Evolutionary conservation across 2,888 invertebrate genomes (phyloP).

Genomic region (Encarsia formosa): DNA sequence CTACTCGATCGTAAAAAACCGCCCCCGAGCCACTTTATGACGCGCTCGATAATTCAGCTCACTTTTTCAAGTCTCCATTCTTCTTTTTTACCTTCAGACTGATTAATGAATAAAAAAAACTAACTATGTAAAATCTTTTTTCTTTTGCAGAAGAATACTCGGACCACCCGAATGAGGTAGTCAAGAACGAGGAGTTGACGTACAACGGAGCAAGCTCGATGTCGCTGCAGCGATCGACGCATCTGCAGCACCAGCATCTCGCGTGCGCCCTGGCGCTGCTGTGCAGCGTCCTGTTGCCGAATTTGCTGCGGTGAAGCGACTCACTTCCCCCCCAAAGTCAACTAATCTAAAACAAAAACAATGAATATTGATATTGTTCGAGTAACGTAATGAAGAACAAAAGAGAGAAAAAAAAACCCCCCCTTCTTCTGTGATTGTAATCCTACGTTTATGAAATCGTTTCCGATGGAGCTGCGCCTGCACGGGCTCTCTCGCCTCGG

Average conservation of each 20-base stretch:
- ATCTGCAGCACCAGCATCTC: conserved; percentile 27
- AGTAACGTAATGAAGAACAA: conserved; percentile 1
- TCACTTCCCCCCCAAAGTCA: conserved; percentile 16
- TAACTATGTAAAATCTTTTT: conserved; percentile 23
- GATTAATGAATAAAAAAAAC: conserved; percentile 1
- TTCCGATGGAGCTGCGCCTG: conserved; percentile 18
- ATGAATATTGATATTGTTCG: no score
- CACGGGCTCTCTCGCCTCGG: conserved; percentile 1
- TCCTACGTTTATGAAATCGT: conserved; percentile 45
- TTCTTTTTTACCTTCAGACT: no score
- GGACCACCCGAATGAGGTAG: conserved; percentile 86
- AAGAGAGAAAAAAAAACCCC: conserved; percentile 29
- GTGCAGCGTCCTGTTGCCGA: conserved; percentile 40
- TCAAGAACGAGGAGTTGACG: conserved; percentile 88
- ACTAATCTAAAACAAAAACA: conserved; percentile 1
- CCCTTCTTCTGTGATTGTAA: conserved; percentile 51
- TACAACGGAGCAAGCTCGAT: conserved; percentile 56
- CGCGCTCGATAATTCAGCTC: no score
- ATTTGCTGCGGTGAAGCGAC: conserved; percentile 49
- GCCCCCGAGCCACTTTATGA: no score
- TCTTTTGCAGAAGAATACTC: conserved; percentile 71
- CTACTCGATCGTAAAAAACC: no score
- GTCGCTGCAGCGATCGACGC: conserved; percentile 2
- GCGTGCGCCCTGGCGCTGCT: conserved; percentile 36
- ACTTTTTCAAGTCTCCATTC: no score